phyloP scores from a whole-genome alignment of 2,797 vertebrate species.

The Manis javanica region DNA sequence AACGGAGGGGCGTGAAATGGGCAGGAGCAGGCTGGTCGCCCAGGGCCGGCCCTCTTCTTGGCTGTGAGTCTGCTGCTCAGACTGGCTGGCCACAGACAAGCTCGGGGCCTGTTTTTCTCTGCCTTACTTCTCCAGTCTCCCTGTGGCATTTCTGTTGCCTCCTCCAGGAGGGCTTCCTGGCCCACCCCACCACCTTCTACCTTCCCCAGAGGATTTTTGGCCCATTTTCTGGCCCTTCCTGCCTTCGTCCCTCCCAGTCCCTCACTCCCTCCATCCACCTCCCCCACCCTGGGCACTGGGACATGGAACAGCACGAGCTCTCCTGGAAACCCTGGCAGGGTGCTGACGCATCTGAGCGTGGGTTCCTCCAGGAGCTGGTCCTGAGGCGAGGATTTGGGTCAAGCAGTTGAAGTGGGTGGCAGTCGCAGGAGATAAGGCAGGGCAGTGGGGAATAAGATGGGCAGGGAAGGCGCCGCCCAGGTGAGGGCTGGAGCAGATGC shows the following conservation, averaged over 20 bases:
- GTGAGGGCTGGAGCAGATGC: too few species aligned
- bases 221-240: neutral
- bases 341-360: rapidly evolving
- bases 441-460: neutral
- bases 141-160: neutral
- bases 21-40: rapidly evolving
- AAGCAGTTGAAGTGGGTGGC: neutral
- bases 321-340: neutral
- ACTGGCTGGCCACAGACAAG: neutral
- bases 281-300: rapidly evolving
- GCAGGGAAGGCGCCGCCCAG: neutral
- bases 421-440: neutral
- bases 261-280: neutral
- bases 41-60: rapidly evolving
- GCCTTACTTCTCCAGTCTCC: neutral
- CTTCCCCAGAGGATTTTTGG: neutral
- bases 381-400: neutral
- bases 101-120: neutral
- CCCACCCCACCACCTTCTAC: neutral
- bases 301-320: rapidly evolving
- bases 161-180: neutral
- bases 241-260: neutral
- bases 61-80: neutral
- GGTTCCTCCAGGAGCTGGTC: neutral
- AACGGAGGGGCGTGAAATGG: rapidly evolving